These are phyloP conservation scores for Drosophila parthenogenetica DNA, from an alignment of 2,888 invertebrate genomes.

Conservation along the genomic window DNA sequence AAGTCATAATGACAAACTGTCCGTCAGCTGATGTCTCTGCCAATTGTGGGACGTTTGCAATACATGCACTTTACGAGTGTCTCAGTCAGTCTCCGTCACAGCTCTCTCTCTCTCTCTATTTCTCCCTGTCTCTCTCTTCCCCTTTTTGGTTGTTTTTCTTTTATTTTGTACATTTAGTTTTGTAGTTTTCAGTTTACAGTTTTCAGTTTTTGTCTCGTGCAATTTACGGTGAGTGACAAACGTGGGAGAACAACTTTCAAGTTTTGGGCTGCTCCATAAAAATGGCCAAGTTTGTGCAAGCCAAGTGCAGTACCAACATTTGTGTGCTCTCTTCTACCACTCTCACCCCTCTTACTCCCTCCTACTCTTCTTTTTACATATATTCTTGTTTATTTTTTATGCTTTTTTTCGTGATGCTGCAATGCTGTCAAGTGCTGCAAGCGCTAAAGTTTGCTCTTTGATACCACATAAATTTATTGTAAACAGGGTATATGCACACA, in stretches of 20 bases:
- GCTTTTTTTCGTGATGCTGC: conserved; percentile 23
- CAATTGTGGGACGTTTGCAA: conserved; percentile 43
- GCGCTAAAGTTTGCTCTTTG: conserved; percentile 14
- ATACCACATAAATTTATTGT: neutral
- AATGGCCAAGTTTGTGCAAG: conserved; percentile 52
- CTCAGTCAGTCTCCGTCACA: conserved; percentile 7
- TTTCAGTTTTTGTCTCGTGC: conserved; percentile 18
- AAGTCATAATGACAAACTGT: conserved; percentile 65
- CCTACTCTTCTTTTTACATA: conserved; percentile 1
- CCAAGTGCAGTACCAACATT: conserved; percentile 49
- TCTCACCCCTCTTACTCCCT: neutral
- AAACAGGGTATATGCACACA: conserved; percentile 8
- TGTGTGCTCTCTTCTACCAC: conserved; percentile 18
- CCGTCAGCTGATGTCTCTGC: conserved; percentile 54
- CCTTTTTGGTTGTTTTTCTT: no score
- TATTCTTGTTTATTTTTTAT: conserved; percentile 6
- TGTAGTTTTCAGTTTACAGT: conserved; percentile 8
- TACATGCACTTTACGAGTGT: conserved; percentile 38
- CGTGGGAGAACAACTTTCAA: conserved; percentile 65
- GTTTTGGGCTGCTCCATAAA: conserved; percentile 65
- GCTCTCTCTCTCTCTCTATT: neutral
- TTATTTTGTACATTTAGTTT: neutral
- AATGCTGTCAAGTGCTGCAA: conserved; percentile 25
- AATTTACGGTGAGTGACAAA: conserved; percentile 44
- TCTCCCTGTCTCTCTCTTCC: no score